Percentiles rank a stretch among this genome's conserved stretches.
Evolutionary conservation across 2,888 invertebrate genomes (phyloP).

Genomic region (Fissipunctia ypsillon): DNA sequence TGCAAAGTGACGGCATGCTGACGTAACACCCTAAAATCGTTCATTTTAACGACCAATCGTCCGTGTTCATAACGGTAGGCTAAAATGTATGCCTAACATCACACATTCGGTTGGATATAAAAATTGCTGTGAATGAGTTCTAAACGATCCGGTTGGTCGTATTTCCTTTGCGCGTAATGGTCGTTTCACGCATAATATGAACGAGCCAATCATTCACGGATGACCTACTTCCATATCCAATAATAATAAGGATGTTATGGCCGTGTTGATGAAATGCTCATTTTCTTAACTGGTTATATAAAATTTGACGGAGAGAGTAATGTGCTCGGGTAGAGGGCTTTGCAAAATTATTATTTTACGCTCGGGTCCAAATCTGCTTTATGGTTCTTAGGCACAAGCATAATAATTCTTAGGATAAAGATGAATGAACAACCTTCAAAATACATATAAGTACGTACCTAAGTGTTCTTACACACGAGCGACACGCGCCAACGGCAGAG

Average conservation of each 20-base stretch:
- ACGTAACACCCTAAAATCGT: constrained; percentile 38
- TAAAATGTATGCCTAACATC: constrained; percentile 37
- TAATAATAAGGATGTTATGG: constrained; percentile 62
- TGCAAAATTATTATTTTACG: constrained; percentile 24
- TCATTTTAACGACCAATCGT: constrained; percentile 41
- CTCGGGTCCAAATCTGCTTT: constrained; percentile 28
- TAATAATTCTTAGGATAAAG: neutral
- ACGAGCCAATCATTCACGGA: constrained; percentile 64
- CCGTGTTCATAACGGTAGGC: constrained; percentile 34
- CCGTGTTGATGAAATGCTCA: constrained; percentile 55
- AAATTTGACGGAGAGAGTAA: constrained; percentile 34
- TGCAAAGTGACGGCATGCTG: constrained; percentile 14
- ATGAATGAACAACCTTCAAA: neutral
- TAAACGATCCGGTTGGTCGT: constrained; percentile 54
- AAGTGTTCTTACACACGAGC: too few relatives aligned
- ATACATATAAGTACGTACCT: too few relatives aligned
- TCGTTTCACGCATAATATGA: constrained; percentile 60
- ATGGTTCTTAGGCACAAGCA: neutral
- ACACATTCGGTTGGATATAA: constrained; percentile 51
- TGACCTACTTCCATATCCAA: constrained; percentile 66
- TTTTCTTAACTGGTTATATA: constrained; percentile 57
- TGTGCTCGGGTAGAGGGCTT: constrained; percentile 21
- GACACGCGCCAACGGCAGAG: too few relatives aligned
- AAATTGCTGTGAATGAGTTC: constrained; percentile 56
- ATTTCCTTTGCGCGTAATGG: constrained; percentile 56